phyloP scores from a whole-genome alignment of 2,113 vertebrate genomes.

The Taurulus bubalis region DNA sequence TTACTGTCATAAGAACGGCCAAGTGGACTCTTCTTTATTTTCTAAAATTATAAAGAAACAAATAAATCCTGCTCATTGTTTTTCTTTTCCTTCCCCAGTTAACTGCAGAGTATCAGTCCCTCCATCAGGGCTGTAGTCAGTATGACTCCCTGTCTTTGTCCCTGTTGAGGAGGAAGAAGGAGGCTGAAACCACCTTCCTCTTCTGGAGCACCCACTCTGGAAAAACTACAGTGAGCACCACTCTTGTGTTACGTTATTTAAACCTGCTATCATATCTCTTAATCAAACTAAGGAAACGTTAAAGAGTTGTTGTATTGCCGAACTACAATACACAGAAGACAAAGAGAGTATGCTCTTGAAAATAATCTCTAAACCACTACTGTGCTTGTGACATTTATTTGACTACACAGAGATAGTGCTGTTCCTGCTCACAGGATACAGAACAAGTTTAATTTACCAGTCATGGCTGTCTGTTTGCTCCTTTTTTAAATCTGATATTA shows the following conservation, averaged over 20 bases:
- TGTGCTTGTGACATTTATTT: slow-evolving; percentile 15
- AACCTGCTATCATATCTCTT: slow-evolving; percentile 1
- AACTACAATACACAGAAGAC: not conserved
- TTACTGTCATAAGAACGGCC: not conserved
- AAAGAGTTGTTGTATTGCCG: not conserved
- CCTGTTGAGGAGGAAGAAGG: slow-evolving; percentile 90
- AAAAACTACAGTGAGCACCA: slow-evolving; percentile 89
- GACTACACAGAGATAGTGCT: not conserved
- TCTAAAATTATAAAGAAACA: not conserved
- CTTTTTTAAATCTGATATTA: not conserved
- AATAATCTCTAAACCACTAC: not conserved
- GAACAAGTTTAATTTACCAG: not conserved
- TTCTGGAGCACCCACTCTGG: slow-evolving; percentile 97
- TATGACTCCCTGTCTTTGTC: slow-evolving; percentile 89
- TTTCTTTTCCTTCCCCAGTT: slow-evolving; percentile 39
- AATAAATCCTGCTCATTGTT: not conserved
- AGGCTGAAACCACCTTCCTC: slow-evolving; percentile 91
- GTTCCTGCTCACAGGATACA: not conserved
- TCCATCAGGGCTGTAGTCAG: slow-evolving; percentile 88
- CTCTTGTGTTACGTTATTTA: slow-evolving; percentile 22
- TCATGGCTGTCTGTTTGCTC: not conserved
- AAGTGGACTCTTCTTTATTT: not conserved
- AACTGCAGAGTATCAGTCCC: slow-evolving; percentile 91
- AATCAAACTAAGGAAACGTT: not conserved
- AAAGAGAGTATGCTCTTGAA: not conserved